Base-by-base conservation (phyloP, 2,888 invertebrate genomes). In the Sarcophaga subvicina region DNA sequence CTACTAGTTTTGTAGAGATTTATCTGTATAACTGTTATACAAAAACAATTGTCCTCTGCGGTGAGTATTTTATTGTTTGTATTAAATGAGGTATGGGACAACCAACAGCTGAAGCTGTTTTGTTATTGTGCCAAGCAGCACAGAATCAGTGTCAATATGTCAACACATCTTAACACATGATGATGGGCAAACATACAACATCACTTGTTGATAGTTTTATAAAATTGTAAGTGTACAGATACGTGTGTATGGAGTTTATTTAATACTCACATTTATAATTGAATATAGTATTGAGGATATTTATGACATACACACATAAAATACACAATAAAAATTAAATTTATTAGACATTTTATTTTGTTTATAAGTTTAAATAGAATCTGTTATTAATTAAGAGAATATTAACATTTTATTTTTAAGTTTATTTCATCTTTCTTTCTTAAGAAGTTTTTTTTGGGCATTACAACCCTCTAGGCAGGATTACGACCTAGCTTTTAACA, bases 131-230 rank as follows among this genome's bases (percentile, higher is more conserved):
- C 17, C 62, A 20, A 47, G 49, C 37, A 76, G 54, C 5, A 20
- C 69, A 75, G 78, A 83, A 83, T 73, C 73, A 83, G 83, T 83
- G 83, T 83, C 78, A 83, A 69, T 83, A 59, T 83, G 83, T 83
- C 83, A 82, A 77, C 71, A 82, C 71, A 82, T 76, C 47, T 70
- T 63, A 64, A 76, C 25, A 76, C 54, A 70, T 70, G 20, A 5
- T 54, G 54, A 54, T 14, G 54, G 54, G 8, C 1, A 10, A 37
- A 37, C 37, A 37, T 63, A 69, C 75, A 75, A 78, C 72, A 83
- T 78, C 78, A 83, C 77, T 83, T 83, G 83, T 83, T 83, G 78
- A 79, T 67, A 73, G 73, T 83, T 78, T 79, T 69, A 76, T 78
- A 49, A 71, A 72, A 78, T 49, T 37, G 66, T 37, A 67, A 37